Evolutionary conservation across 2,797 vertebrate genomes (phyloP), one percentile per base, ranked within the genome.

Genomic region (Acanthurus leucopareius): DNA sequence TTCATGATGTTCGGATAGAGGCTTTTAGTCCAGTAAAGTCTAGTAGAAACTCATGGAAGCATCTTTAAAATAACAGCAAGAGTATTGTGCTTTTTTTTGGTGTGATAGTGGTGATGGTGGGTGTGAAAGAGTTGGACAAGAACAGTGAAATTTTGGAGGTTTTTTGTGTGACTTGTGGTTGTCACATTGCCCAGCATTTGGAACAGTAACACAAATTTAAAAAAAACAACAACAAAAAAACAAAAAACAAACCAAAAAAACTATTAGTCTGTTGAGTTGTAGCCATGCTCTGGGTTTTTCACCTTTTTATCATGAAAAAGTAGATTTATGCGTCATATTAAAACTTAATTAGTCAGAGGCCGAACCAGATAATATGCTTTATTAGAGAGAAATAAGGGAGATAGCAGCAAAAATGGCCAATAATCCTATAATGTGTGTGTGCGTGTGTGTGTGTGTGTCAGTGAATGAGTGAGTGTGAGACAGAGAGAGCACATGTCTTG

Each of bases 401-500:
- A 69, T 80, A 3, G 80, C 22, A 22, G 51, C 10, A 72, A 74
- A 78, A 75, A 77, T 69, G 20, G 66, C 57, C 52, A 75, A 66
- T 83, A 72, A 80, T 79, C 44, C 56, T 49, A 11, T 20, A 65
- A 53, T 10, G 7, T 67, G 44, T 16, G 56, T 59, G 72, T 32
- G 62, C 54, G 72, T 69, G 69, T 47, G 66, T 65, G 72, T 63
- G 45, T 48, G 69, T 49, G 22, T 13, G 52, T 25, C 53, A 35
- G 32, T 35, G 59, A 10, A 53, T 16, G 54, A 2, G 51, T 8
- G 52, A 1, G 51, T 3, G 25, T 14, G 51, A 25, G 64, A 63
- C 75, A 48, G 38, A 4, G 60, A 22, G 85, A 91, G 89, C 87
- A 91, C 92, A 91, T 91, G 90, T 88, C 87, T 84, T 69, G 73